These are phyloP conservation scores for Chromis chromis DNA, from an alignment of 2,797 vertebrate species.

Conservation along the genomic window DNA sequence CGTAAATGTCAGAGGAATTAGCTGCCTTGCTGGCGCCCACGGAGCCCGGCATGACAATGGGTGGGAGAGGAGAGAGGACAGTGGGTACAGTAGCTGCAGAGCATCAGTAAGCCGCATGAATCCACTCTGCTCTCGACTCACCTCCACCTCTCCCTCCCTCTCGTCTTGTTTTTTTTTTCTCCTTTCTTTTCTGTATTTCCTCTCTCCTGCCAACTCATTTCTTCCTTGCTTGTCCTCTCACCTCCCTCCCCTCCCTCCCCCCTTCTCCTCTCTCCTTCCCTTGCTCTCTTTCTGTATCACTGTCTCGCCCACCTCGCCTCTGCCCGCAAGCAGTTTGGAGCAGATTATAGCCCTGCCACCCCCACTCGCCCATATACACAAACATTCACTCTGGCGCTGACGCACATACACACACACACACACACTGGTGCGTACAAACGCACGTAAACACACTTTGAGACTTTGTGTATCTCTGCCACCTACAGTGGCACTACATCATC, in stretches of 20 bases:
- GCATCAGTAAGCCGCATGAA: slow-evolving; percentile 50
- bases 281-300: slow-evolving; percentile 80
- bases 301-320: slow-evolving; percentile 85
- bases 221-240: slow-evolving; percentile 50
- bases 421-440: slow-evolving; percentile 22
- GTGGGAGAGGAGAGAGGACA: slow-evolving; percentile 74
- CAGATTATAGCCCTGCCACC: slow-evolving; percentile 84
- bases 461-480: slow-evolving; percentile 75
- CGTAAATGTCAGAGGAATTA: slow-evolving; percentile 87
- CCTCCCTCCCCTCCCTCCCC: slow-evolving; percentile 11
- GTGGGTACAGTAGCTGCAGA: slow-evolving; percentile 67
- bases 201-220: slow-evolving; percentile 68
- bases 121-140: slow-evolving; percentile 53
- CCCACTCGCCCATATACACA: slow-evolving; percentile 81
- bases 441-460: slow-evolving; percentile 65
- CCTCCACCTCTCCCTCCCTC: slow-evolving; percentile 39
- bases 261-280: slow-evolving; percentile 53
- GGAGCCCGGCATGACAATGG: slow-evolving; percentile 74
- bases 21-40: slow-evolving; percentile 76
- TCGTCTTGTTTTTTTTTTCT: slow-evolving; percentile 40
- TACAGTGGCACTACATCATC: slow-evolving; percentile 78
- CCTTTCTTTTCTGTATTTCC: slow-evolving; percentile 51
- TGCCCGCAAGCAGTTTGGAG: slow-evolving; percentile 84
- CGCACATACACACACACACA: slow-evolving; percentile 48
- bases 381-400: slow-evolving; percentile 70